Percentiles rank a stretch among this genome's conserved stretches.
phyloP scores from a whole-genome alignment of 2,113 vertebrate genomes.

The Cyprinus carpio region DNA sequence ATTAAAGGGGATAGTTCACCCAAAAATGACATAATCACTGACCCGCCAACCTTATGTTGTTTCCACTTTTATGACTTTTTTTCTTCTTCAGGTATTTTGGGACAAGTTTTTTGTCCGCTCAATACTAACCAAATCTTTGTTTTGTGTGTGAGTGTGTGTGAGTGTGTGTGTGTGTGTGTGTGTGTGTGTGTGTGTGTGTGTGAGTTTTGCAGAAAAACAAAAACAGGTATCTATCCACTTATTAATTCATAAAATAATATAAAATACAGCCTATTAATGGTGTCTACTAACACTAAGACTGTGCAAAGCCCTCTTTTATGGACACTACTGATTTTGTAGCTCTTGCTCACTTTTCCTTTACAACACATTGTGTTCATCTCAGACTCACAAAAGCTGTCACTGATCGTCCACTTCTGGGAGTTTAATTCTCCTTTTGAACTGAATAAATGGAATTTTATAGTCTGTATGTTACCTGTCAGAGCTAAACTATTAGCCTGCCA shows the following conservation, averaged over 20 bases:
- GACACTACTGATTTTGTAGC: background rate
- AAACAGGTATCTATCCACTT: background rate
- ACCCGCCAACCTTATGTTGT: background rate
- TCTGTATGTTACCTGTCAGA: background rate
- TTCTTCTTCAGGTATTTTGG: background rate
- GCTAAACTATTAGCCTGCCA: background rate
- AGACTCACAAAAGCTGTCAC: background rate
- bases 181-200: background rate
- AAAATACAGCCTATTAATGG: background rate
- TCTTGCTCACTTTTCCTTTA: background rate
- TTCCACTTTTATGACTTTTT: background rate
- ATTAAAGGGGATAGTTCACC: background rate
- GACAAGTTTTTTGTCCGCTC: background rate
- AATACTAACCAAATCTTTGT: background rate
- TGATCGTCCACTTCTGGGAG: background rate
- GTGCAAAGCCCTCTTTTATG: background rate
- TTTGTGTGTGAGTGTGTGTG: too few species aligned
- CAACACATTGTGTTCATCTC: background rate
- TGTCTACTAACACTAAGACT: background rate
- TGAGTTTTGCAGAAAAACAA: background rate
- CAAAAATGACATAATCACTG: background rate
- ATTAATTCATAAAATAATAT: background rate
- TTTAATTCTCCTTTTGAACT: background rate
- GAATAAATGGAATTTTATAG: slow-evolving; percentile 1
- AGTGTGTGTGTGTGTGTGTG: too few species aligned